phyloP scores from a whole-genome alignment of 2,888 invertebrate species.

The Leptinotarsa haldemani region DNA sequence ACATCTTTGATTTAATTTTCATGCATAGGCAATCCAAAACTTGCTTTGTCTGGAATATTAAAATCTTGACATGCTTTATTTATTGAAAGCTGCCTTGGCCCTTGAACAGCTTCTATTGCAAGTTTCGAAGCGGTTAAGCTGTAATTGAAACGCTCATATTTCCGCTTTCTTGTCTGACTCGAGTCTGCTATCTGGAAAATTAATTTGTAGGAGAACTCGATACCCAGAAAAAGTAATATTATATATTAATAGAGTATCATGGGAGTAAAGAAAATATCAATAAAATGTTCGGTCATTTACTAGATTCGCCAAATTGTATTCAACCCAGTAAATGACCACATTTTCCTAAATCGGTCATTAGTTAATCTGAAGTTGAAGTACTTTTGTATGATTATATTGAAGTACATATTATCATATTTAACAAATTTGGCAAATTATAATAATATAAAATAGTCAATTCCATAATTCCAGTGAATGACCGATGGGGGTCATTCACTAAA shows the following conservation, averaged over 20 bases:
- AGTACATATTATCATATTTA: too few relatives aligned
- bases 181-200: conserved; percentile 2
- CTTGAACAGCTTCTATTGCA: conserved; percentile 9
- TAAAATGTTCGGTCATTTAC: conserved; percentile 4
- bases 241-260: background rate
- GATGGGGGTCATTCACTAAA: conserved; percentile 1
- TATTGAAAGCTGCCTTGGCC: conserved; percentile 1
- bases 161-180: background rate
- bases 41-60: conserved; percentile 1
- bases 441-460: too few relatives aligned
- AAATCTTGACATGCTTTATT: background rate
- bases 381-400: background rate
- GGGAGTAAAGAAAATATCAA: background rate
- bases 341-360: background rate
- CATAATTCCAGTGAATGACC: background rate
- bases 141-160: conserved; percentile 14
- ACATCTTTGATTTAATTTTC: conserved; percentile 14
- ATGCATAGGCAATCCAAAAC: conserved; percentile 12
- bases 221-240: background rate
- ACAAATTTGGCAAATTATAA: too few relatives aligned
- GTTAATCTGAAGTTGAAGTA: background rate
- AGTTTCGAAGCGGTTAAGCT: conserved; percentile 6
- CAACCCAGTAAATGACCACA: background rate
- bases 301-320: conserved; percentile 1
- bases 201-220: background rate